Evolutionary conservation across 2,113 vertebrate species (phyloP), one percentile per base, ranked within the genome.

Genomic region (Nycticebus coucang): DNA sequence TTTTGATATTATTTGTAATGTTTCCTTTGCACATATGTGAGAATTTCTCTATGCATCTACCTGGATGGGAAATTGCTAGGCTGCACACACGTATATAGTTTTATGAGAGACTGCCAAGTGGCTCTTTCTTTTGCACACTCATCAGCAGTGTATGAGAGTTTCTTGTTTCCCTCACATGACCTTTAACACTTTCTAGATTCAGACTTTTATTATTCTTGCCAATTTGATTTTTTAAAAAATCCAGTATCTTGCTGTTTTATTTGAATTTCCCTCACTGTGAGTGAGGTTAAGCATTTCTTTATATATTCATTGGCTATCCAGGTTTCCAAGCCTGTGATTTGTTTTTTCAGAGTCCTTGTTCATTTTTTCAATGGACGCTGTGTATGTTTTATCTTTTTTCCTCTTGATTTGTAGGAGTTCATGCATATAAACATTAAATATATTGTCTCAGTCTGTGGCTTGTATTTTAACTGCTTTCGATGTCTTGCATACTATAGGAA

Each of bases 251-350:
- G 15, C 91, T 91, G 77, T 93, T 93, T 93, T 72, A 89, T 96
- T 96, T 96, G 89, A 89, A 87, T 95, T 95, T 96, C 95, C 57
- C 82, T 94, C 93, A 66, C 88, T 95, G 89, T 87, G 78, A 59
- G n/a, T 57, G 93, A 88, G 77, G 28, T 55, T 87, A 93, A 92
- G 64, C 60, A 72, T 57, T 82, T 91, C 80, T 93, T 69, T 64
- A 50, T 80, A 4, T 77, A 74, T 92, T 95, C 87, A 95, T 95
- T 97, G 82, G 82, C 89, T 86, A 64, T 68, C 87, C 87, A 84
- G 64, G 45, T 96, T 95, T 94, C 74, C 13, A 21, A 91, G 41
- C 66, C 62, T 96, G 87, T 89, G 89, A 90, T 96, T 90, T 95
- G 35, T 55, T 83, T 96, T 89, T 95, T 82, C 50, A 53, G 22